These are phyloP conservation scores for Hydrochoerus hydrochaeris DNA, from an alignment of 2,113 vertebrate species.

Conservation along the genomic window DNA sequence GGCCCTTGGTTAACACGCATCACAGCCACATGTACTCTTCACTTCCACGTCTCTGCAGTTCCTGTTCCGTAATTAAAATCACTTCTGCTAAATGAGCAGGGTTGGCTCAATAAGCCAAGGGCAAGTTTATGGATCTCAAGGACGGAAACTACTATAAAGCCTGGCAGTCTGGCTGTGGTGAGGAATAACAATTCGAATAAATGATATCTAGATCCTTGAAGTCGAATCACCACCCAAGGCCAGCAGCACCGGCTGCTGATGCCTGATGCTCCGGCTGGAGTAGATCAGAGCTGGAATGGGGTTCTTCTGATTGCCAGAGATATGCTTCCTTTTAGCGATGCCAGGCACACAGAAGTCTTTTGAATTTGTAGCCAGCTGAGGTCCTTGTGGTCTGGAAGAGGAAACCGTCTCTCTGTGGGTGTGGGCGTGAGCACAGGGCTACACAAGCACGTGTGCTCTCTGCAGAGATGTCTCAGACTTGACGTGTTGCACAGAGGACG, in stretches of 20 bases:
- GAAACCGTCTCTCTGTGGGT: not conserved
- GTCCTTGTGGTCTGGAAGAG: not conserved
- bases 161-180: conserved; percentile 37
- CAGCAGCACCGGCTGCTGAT: too few species aligned
- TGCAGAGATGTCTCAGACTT: not conserved
- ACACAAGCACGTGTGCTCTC: fast-evolving
- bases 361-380: not conserved
- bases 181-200: conserved; percentile 82
- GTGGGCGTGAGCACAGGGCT: not conserved
- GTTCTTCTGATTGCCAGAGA: not conserved
- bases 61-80: conserved; percentile 75
- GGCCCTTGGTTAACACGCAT: not conserved
- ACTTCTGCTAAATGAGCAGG: conserved; percentile 68
- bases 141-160: conserved; percentile 77
- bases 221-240: conserved; percentile 57
- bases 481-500: not conserved
- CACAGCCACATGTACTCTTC: not conserved
- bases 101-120: conserved; percentile 80
- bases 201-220: conserved; percentile 76
- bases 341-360: not conserved
- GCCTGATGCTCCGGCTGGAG: conserved; percentile 58
- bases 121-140: conserved; percentile 75
- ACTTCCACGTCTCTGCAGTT: conserved; percentile 53
- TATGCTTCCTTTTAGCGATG: not conserved
- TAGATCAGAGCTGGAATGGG: not conserved